A percentile compares a stretch with the other conserved stretches of the same genome.
These are phyloP conservation scores for Matsumyia berberina DNA, from an alignment of 2,888 invertebrate genomes.

Conservation along the genomic window DNA sequence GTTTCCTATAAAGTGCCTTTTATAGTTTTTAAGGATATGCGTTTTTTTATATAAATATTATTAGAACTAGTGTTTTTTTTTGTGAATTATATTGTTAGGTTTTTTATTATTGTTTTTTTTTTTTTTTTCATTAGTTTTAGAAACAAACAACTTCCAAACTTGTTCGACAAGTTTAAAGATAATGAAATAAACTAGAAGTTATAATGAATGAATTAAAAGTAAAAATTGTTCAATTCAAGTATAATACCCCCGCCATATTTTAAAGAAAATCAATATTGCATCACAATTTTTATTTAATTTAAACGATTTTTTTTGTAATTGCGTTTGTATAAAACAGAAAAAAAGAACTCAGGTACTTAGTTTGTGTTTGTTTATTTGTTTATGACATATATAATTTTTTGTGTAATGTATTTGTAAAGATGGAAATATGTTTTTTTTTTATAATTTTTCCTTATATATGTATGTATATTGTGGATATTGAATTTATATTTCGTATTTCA, in stretches of 20 bases:
- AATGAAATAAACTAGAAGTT: not conserved
- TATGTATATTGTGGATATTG: conserved; percentile 38
- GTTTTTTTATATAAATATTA: conserved; percentile 26
- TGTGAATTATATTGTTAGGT: conserved; percentile 52
- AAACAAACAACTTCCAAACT: conserved; percentile 31
- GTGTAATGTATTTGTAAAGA: conserved; percentile 50
- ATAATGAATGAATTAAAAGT: conserved; percentile 33
- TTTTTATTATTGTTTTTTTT: conserved; percentile 19
- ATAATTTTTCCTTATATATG: conserved; percentile 17
- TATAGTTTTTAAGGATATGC: conserved; percentile 54
- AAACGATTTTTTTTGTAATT: conserved; percentile 29
- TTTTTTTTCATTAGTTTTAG: conserved; percentile 16
- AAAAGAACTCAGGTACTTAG: conserved; percentile 84
- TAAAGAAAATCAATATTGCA: conserved; percentile 51
- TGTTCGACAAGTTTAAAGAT: conserved; percentile 2
- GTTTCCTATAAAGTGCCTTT: conserved; percentile 76
- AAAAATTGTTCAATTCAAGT: conserved; percentile 29
- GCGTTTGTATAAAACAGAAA: conserved; percentile 65
- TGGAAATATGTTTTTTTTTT: conserved; percentile 8
- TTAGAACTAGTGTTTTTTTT: conserved; percentile 35
- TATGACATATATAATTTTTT: conserved; percentile 59
- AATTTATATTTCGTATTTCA: conserved; percentile 9
- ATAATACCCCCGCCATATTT: conserved; percentile 65
- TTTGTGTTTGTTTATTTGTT: conserved; percentile 80
- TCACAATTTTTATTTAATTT: conserved; percentile 54